phyloP scores from a whole-genome alignment of 2,113 vertebrate species.

The Tragulus kanchil region DNA sequence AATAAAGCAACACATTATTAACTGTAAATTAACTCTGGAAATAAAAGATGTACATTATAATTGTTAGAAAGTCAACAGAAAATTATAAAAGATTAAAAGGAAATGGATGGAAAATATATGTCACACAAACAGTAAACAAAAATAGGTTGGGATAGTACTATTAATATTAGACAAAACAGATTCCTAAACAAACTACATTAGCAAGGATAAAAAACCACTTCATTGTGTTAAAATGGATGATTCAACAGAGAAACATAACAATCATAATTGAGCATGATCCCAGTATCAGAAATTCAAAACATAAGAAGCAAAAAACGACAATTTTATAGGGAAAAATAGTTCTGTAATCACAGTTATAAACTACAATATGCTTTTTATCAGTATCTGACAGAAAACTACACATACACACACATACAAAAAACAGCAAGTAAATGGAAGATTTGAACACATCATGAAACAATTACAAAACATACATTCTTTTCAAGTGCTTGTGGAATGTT shows the following conservation, averaged over 20 bases:
- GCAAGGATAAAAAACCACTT: neutral
- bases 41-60: neutral
- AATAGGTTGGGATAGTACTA: neutral
- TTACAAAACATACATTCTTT: neutral
- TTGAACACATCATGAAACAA: slow-evolving; percentile 3
- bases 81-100: slow-evolving; percentile 21
- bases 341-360: neutral
- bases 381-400: neutral
- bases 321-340: slow-evolving; percentile 23
- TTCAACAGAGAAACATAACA: neutral
- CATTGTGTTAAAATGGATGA: neutral
- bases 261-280: neutral
- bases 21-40: slow-evolving; percentile 1
- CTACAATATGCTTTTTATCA: neutral
- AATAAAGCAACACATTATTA: neutral
- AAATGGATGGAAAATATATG: neutral
- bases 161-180: slow-evolving; percentile 14
- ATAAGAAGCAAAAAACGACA: slow-evolving; percentile 2
- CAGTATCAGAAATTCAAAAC: neutral
- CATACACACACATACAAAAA: neutral
- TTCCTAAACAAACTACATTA: slow-evolving; percentile 38
- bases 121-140: neutral
- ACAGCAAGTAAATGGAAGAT: neutral
- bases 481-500: neutral
- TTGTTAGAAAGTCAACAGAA: neutral